A percentile compares a stretch with the other conserved stretches of the same genome.
Evolutionary conservation across 1,140 invertebrate genomes (phyloP).

Genomic region (Eueides isabella): DNA sequence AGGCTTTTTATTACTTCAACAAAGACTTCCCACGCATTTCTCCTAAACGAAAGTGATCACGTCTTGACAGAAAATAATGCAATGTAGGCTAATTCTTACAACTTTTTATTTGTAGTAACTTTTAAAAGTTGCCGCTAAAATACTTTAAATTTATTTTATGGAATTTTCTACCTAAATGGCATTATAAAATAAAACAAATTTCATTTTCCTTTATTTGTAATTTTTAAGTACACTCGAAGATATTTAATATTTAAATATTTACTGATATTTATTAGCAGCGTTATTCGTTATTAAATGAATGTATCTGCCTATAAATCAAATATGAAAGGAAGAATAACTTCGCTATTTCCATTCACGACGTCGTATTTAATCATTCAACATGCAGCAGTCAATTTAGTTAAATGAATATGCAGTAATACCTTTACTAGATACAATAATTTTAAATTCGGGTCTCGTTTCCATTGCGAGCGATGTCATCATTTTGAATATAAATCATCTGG

Average conservation of each 20-base stretch:
- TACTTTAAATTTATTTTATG: background rate
- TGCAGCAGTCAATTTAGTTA: background rate
- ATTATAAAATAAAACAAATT: background rate
- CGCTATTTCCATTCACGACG: background rate
- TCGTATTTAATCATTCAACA: background rate
- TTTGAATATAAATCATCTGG: constrained; percentile 24
- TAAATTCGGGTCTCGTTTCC: constrained; percentile 21
- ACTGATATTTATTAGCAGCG: background rate
- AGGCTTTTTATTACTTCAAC: constrained; percentile 29
- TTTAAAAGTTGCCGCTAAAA: background rate
- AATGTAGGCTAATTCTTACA: constrained; percentile 2
- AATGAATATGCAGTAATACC: background rate
- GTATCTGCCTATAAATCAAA: too few species aligned
- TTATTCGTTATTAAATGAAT: background rate
- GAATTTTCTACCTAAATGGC: background rate
- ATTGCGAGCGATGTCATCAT: constrained; percentile 24
- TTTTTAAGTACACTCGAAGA: too few species aligned
- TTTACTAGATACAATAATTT: background rate
- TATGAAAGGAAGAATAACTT: background rate
- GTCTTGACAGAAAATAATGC: constrained; percentile 27
- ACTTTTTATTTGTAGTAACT: background rate
- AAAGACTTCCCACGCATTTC: constrained; percentile 65
- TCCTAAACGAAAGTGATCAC: constrained; percentile 60
- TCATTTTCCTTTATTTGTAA: too few species aligned
- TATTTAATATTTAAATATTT: too few species aligned